phyloP scores from a whole-genome alignment of 37 sponge, comb jelly and placozoan genomes.

The Eunapius fragilis region DNA sequence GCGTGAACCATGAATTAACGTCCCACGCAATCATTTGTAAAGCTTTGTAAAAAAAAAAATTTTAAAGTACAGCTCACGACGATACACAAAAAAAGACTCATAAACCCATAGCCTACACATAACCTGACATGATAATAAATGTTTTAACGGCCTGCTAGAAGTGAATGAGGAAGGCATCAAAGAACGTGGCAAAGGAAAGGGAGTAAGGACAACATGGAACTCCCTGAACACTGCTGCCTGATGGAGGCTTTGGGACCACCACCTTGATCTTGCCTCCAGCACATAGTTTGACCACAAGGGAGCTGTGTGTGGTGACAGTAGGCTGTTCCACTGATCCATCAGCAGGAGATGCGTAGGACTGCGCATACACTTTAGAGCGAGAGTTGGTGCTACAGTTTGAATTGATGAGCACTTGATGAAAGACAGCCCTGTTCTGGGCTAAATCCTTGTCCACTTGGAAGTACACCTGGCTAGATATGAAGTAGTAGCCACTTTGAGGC shows the following conservation, averaged over 20 bases:
- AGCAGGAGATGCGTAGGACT: not conserved
- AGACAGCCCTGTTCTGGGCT: not conserved
- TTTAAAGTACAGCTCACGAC: too few relatives aligned
- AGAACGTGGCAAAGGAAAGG: not conserved
- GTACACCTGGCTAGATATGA: constrained; percentile 36
- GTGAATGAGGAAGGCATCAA: not conserved
- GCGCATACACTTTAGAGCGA: not conserved
- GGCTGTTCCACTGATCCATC: not conserved
- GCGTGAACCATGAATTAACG: too few relatives aligned
- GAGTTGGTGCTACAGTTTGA: not conserved
- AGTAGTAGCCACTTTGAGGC: constrained; percentile 55
- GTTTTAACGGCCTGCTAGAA: too few relatives aligned
- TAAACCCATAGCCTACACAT: too few relatives aligned
- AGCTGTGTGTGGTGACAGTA: constrained; percentile 20
- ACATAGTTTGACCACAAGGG: constrained; percentile 43
- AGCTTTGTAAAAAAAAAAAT: too few relatives aligned
- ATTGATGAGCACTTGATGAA: not conserved
- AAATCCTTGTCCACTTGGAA: constrained; percentile 2
- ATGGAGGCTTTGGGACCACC: constrained; percentile 22
- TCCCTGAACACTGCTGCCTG: not conserved
- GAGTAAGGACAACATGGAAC: not conserved
- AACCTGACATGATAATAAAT: too few relatives aligned
- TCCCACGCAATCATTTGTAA: too few relatives aligned
- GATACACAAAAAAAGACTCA: too few relatives aligned
- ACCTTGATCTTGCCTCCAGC: constrained; percentile 38